These are phyloP conservation scores for Tipula helvola DNA, from an alignment of 2,888 invertebrate genomes.

Conservation along the genomic window DNA sequence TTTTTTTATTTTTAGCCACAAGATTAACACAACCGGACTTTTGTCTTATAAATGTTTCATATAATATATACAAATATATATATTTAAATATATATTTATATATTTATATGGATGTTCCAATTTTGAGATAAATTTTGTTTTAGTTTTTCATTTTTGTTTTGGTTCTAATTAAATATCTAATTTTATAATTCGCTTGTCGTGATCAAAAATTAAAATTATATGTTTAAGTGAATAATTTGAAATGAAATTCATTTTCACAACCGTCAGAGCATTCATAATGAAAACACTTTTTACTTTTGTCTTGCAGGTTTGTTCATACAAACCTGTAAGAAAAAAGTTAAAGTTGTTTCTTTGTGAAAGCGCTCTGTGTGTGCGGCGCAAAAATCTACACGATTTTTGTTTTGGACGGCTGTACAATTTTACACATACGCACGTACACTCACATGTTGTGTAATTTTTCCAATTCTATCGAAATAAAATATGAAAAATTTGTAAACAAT, in stretches of 20 bases:
- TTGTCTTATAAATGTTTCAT: slow-evolving; percentile 9
- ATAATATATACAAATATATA: neutral
- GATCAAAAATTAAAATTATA: neutral
- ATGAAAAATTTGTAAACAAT: neutral
- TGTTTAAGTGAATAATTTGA: neutral
- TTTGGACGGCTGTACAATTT: neutral
- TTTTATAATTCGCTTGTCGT: neutral
- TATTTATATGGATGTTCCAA: neutral
- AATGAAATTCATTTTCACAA: neutral
- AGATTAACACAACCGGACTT: slow-evolving; percentile 9
- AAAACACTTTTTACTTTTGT: too few species aligned
- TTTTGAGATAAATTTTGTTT: neutral
- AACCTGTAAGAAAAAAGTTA: too few species aligned
- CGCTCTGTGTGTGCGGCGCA: too few species aligned
- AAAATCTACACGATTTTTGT: neutral
- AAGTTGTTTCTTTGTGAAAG: too few species aligned
- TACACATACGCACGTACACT: neutral
- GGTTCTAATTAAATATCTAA: neutral
- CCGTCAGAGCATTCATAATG: too few species aligned
- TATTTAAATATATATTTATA: neutral
- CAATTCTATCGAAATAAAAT: neutral
- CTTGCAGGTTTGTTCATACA: too few species aligned
- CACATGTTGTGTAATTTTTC: neutral
- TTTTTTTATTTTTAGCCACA: neutral
- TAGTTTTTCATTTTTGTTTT: neutral